Evolutionary conservation across 2,113 vertebrate species (phyloP), one percentile per base, ranked within the genome.

Genomic region (Dasypus novemcinctus): DNA sequence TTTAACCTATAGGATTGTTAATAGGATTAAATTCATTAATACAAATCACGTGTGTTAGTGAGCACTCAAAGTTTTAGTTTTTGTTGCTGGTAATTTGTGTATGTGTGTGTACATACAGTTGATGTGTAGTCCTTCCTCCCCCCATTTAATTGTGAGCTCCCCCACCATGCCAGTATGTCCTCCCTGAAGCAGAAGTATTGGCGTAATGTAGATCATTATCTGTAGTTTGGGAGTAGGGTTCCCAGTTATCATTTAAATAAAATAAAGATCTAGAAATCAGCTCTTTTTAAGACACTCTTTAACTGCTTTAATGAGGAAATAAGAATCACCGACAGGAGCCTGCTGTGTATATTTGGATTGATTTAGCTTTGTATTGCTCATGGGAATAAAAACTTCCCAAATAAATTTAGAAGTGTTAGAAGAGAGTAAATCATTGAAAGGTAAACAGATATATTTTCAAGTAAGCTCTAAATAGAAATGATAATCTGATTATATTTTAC

Each of bases 211-310:
- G 41, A 93, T 11, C n/a, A 27, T 83, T 91, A 15, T 69, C 71
- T 93, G 18, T 21, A 25, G 91, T 91, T 95, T 46, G 38, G 66
- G 49, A 91, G 33, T 76, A 31, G 59, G 72, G 38, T 54, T 92
- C 85, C 43, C 43, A 87, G 49, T 46, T 91, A 13, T 78, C 15
- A 29, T 92, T 95, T 85, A 72, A 91, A 54, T 49, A 46, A 94
- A 68, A 78, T 79, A 46, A 95, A 68, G 27, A 79, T n/a, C 31
- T 76, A 23, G 27, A 90, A 68, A 25, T 74, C 49, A 93, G 49
- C 25, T 41, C 33, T 92, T 83, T 83, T 83, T 43, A 64, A 52
- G 71, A 69, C 14, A 52, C 17, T 76, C 75, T 72, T 66, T 29
- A 63, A 54, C 46, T 52, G 49, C n/a, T 79, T 76, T 80, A 85